These are phyloP conservation scores for Notarius quadriscutis DNA, from an alignment of 2,113 vertebrate species.

Conservation along the genomic window DNA sequence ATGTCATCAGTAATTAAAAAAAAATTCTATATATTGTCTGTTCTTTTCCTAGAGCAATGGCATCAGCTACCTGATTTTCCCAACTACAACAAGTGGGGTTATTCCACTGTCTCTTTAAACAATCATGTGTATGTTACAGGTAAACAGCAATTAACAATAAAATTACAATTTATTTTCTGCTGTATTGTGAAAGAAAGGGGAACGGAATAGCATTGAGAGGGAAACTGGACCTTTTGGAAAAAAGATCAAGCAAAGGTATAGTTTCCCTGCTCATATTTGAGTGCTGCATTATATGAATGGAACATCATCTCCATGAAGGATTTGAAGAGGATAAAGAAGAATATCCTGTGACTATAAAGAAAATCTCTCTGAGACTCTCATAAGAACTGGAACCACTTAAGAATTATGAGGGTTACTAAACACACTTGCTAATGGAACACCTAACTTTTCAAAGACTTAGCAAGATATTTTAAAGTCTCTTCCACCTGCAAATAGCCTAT, in stretches of 20 bases:
- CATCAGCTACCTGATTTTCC: constrained; percentile 89
- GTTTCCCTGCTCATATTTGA: constrained; percentile 22
- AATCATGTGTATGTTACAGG: constrained; percentile 92
- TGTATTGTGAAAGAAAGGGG: constrained; percentile 9
- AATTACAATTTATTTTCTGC: neutral
- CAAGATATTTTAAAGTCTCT: neutral
- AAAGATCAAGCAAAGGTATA: constrained; percentile 41
- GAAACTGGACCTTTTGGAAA: constrained; percentile 36
- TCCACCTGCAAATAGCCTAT: neutral
- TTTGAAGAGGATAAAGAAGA: constrained; percentile 40
- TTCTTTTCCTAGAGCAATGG: constrained; percentile 80
- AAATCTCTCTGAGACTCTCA: constrained; percentile 35
- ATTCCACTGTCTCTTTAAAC: constrained; percentile 87
- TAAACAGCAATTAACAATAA: constrained; percentile 59
- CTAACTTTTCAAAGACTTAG: constrained; percentile 34
- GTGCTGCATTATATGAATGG: constrained; percentile 41
- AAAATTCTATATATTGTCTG: neutral
- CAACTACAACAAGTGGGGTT: constrained; percentile 96
- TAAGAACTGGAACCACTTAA: constrained; percentile 36
- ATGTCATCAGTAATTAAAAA: neutral
- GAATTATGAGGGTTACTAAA: constrained; percentile 25
- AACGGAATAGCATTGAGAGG: neutral
- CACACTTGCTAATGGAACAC: constrained; percentile 44
- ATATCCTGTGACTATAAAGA: constrained; percentile 20
- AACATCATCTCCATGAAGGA: constrained; percentile 42